Base-by-base conservation (phyloP, 1,140 invertebrate genomes). In the Diprion similis region DNA sequence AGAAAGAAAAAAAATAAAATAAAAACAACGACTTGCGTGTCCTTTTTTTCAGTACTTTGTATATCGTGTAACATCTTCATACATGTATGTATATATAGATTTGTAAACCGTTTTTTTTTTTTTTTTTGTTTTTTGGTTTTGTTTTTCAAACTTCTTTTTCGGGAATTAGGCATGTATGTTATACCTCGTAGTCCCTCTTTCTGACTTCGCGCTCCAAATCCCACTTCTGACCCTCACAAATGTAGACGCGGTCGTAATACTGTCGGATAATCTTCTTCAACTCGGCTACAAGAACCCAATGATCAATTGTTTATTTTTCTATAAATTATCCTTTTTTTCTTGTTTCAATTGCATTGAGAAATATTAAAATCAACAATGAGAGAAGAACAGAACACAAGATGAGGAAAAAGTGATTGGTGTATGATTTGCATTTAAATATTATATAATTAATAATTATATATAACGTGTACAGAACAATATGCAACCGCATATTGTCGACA, bases 171-270 rank as follows among this genome's bases (percentile, higher is more conserved):
- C 67, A 69, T 73, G 75, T 85, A 83, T 82, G 90, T 89, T 91
- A 92, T 95, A 98, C 96, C 96, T 98, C 97, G 91, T 94, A 96
- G 92, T 98, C 97, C 93, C 96, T 97, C 92, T 96, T 97, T 91
- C 95, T 93, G 90, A 99, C 96, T 94, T 98, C 96, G 92, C 96
- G 94, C 94, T 99, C 97, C 94, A 99, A 97, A 95, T 99, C 97
- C 94, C 97, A 99, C 92, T 98, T 98, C 91, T 98, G 96, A 91
- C 96, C 95, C 92, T 99, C 97, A 92, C 97, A 96, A 91, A 95
- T 91, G 92, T 94, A 94, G 91, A 98, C 94, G 91, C 95, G 95
- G 89, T 95, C 93, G 93, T 96, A 94, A 94, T 98, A 96, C 90
- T 97, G 94, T 92, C 96, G 93, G 91, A 95, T 94, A 91, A 98